phyloP scores from a whole-genome alignment of 2,797 vertebrate genomes.

The Sphenodon punctatus region DNA sequence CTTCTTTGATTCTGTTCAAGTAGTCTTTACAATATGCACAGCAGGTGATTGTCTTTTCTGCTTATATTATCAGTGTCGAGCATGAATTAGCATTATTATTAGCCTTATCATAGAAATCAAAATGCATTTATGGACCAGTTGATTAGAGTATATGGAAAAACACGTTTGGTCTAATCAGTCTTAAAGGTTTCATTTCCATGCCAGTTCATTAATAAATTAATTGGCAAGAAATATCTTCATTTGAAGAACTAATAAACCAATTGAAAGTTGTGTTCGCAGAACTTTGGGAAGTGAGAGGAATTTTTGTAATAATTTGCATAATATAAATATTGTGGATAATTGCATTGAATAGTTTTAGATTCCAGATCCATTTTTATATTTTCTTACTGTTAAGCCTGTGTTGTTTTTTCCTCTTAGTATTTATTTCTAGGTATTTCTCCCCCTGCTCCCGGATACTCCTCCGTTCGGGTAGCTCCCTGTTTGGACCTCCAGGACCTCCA shows the following conservation, averaged over 20 bases:
- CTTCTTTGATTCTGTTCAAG: slow-evolving; percentile 99
- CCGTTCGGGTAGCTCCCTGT: too few relatives aligned
- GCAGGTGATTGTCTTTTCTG: slow-evolving; percentile 84
- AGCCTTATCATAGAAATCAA: too few relatives aligned
- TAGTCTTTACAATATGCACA: slow-evolving; percentile 99
- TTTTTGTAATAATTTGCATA: not conserved
- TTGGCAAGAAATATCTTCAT: slow-evolving; percentile 8
- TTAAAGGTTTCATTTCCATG: slow-evolving; percentile 16
- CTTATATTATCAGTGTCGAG: not conserved
- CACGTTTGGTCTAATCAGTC: not conserved
- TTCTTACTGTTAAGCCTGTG: too few relatives aligned
- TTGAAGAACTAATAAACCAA: not conserved
- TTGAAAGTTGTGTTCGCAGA: not conserved
- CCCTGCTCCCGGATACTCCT: too few relatives aligned
- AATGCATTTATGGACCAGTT: not conserved
- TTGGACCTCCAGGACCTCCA: too few relatives aligned
- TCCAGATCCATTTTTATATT: too few relatives aligned
- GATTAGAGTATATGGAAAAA: not conserved
- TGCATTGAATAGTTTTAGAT: not conserved
- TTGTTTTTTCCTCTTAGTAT: too few relatives aligned
- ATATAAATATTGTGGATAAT: too few relatives aligned
- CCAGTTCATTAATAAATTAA: not conserved
- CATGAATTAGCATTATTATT: slow-evolving; percentile 9
- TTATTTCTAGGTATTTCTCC: too few relatives aligned
- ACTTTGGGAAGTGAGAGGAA: not conserved